Conservation (phyloP, 2,113 vertebrate species). For the Entomyzon cyanotis region DNA sequence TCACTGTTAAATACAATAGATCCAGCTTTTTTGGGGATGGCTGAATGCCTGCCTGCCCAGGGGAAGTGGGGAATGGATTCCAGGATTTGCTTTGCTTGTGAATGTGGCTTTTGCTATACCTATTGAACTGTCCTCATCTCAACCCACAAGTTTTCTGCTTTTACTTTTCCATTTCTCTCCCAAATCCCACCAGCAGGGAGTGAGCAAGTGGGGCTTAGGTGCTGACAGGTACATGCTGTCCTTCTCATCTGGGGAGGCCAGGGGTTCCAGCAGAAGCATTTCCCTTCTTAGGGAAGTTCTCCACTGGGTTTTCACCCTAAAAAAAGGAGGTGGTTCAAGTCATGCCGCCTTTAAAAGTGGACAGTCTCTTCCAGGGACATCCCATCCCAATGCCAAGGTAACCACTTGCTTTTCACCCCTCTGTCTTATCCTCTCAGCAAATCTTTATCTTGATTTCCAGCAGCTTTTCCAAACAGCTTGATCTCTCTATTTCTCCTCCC, state of each 20-base stretch:
- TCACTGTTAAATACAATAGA: rapidly evolving
- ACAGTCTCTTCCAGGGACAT: neutral
- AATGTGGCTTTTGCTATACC: neutral
- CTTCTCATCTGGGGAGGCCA: neutral
- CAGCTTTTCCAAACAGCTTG: neutral
- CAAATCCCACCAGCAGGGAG: neutral
- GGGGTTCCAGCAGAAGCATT: neutral
- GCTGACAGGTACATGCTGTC: neutral
- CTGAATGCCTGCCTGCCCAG: neutral
- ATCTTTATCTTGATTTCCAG: neutral
- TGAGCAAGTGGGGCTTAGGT: neutral
- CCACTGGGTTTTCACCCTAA: neutral
- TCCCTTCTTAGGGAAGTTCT: neutral
- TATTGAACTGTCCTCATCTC: neutral
- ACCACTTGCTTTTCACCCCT: neutral
- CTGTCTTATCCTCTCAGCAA: neutral
- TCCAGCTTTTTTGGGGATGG: neutral
- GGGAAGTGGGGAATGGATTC: neutral
- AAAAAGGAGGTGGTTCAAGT: neutral
- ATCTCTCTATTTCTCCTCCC: neutral
- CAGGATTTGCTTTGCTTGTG: neutral
- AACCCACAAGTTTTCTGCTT: neutral
- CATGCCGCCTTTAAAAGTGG: neutral
- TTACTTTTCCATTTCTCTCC: neutral
- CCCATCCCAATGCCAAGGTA: neutral